Base-by-base conservation (phyloP, 1,140 invertebrate species). In the Chelonus insularis region DNA sequence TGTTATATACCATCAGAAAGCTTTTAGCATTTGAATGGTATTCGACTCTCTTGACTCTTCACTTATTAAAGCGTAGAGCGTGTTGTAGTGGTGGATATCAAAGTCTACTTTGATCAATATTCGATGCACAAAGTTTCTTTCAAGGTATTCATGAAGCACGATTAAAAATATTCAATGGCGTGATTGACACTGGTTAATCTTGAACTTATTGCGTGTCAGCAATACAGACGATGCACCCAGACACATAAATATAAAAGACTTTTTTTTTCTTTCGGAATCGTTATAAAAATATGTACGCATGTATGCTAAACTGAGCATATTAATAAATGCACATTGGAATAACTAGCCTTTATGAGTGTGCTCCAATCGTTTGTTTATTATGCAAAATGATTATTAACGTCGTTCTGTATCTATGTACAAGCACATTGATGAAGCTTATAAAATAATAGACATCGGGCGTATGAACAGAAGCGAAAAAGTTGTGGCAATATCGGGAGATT, bases 131-230 rank as follows among this genome's bases (percentile, higher is more conserved):
- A 20, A 39, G 14, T 25, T 32, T 16, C 32, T 32, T 34, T 23
- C 16, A 43, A 16, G 41, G 12, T 18, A 43, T 43, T 43, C 41
- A 43, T 43, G 41, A 14, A 43, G 41, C 14, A 43, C 18, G 41
- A 43, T 52, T 52, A 18, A 36, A 52, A 52, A 52, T 52, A 52
- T 52, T 52, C 50, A 34, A 52, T 16, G 25, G 23, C 11, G 18
- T 48, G 18, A 21, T 48, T 43, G 41, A 43, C 16, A 16, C 45
- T 52, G 23, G 7, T 52, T 34, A 36, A 34, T 32, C 12, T 52
- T 7, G 8, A 43, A 43, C n/a, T 18, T 52, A 32, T 32, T 52
- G 14, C 32, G 14, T 34, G 25, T 29, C n/a, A 29, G 7, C 3
- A 29, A 29, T 29, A 7, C 25, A 29, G 25, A 29, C 7, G 25